Evolutionary conservation across 2,888 invertebrate species (phyloP), one percentile per base, ranked within the genome.

Genomic region (Lasioglossum marginatum): DNA sequence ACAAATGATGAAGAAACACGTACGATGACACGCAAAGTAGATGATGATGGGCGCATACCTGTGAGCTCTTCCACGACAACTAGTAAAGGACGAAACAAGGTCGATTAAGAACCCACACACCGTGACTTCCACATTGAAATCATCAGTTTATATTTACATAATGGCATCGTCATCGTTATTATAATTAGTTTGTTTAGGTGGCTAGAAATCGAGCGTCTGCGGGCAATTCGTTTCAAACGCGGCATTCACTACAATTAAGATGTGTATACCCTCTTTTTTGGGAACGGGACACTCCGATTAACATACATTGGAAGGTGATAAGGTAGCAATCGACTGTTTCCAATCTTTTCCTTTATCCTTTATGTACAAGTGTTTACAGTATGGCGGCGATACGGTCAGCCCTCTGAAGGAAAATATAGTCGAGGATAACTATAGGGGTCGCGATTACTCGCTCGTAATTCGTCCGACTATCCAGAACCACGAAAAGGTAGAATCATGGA

Each of bases 71-170:
- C 93, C 93, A 92, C 88, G 94, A 94, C 90, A 93, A 94, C 93
- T 93, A 91, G 86, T 90, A 93, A 93, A 92, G 93, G 94, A 93
- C 88, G 93, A 94, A 91, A 94, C 85, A 91, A 94, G 93, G 94
- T 93, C 92, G 92, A 92, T 94, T 92, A 94, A 91, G 89, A 91
- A 90, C 89, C 88, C 91, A 90, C 89, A 83, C 89, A 83, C 87
- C 81, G 70, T 82, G 82, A 84, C 88, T 90, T 94, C 92, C 92
- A 94, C 94, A 94, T 95, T 94, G 89, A 95, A 93, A 93, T 94
- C 92, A 93, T 87, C 93, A 94, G 92, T 93, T 93, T 94, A 93
- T 94, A 95, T 95, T 94, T 95, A 95, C 95, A 95, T 88, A 93
- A 93, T 93, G 86, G 88, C 79, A 70, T 83, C 87, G 82, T 87